Percentiles rank a stretch among this genome's conserved stretches.
phyloP scores from a whole-genome alignment of 2,797 vertebrate genomes.

The Sarcoramphus papa region DNA sequence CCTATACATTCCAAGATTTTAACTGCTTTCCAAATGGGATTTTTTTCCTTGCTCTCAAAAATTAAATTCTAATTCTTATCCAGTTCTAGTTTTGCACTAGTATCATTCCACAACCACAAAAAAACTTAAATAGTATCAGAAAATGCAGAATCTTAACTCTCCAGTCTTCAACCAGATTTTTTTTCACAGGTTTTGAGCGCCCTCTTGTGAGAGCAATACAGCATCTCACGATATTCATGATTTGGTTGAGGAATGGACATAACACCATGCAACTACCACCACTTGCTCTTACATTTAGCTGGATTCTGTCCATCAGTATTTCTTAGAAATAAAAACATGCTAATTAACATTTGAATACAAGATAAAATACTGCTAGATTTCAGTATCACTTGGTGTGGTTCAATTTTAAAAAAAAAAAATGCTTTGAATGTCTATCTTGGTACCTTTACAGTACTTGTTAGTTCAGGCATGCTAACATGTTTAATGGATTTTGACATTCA shows the following conservation, averaged over 20 bases:
- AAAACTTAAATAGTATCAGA: neutral
- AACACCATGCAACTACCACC: neutral
- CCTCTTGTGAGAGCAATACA: conserved; percentile 4
- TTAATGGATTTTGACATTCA: neutral
- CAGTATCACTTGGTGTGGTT: neutral
- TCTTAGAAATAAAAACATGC: neutral
- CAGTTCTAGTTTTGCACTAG: neutral
- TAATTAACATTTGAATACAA: neutral
- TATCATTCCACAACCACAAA: neutral
- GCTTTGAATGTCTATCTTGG: neutral
- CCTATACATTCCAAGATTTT: neutral
- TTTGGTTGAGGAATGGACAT: rapidly evolving
- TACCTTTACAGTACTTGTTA: neutral
- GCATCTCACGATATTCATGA: neutral
- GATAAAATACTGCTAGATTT: neutral
- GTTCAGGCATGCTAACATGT: neutral
- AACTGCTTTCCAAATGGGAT: neutral
- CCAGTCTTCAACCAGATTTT: rapidly evolving
- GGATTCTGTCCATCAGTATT: neutral
- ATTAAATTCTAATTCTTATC: neutral
- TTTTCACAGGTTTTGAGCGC: neutral
- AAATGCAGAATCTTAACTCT: neutral
- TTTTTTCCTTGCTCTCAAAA: neutral
- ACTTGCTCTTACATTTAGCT: neutral
- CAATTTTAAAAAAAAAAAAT: neutral